Percentiles rank a stretch among this genome's conserved stretches.
Evolutionary conservation across 2,113 vertebrate genomes (phyloP).

Genomic region (Riparia riparia): DNA sequence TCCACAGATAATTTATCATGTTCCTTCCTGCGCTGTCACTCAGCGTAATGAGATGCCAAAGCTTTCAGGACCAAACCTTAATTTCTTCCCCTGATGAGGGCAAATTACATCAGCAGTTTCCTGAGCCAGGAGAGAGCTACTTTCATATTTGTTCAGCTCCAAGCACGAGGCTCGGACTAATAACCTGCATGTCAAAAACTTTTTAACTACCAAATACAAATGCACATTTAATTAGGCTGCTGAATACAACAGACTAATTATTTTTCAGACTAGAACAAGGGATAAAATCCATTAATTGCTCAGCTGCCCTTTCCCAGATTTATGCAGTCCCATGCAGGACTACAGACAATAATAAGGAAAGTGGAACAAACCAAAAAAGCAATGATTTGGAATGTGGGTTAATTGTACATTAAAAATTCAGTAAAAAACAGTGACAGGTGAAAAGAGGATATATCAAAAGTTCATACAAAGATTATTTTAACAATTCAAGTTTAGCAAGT

Average conservation of each 20-base stretch:
- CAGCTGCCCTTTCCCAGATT: background rate
- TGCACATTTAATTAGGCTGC: background rate
- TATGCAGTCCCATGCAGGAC: background rate
- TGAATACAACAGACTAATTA: slow-evolving; percentile 15
- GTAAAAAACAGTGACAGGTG: background rate
- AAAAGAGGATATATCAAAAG: background rate
- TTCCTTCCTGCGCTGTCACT: background rate
- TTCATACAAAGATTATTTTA: background rate
- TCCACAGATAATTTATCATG: background rate
- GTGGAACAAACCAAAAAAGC: background rate
- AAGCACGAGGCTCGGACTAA: background rate
- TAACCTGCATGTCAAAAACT: background rate
- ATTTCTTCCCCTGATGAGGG: background rate
- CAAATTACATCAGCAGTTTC: background rate
- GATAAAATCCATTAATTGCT: background rate
- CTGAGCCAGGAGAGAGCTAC: background rate
- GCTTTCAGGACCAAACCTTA: background rate
- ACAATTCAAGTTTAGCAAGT: background rate
- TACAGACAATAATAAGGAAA: background rate
- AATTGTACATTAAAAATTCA: background rate
- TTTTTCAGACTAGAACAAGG: background rate
- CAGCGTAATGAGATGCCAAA: background rate
- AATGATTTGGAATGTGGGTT: background rate
- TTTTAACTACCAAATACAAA: slow-evolving; percentile 24
- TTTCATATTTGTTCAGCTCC: background rate